Evolutionary conservation across 2,888 invertebrate genomes (phyloP).

Genomic region (Cephus spinipes): DNA sequence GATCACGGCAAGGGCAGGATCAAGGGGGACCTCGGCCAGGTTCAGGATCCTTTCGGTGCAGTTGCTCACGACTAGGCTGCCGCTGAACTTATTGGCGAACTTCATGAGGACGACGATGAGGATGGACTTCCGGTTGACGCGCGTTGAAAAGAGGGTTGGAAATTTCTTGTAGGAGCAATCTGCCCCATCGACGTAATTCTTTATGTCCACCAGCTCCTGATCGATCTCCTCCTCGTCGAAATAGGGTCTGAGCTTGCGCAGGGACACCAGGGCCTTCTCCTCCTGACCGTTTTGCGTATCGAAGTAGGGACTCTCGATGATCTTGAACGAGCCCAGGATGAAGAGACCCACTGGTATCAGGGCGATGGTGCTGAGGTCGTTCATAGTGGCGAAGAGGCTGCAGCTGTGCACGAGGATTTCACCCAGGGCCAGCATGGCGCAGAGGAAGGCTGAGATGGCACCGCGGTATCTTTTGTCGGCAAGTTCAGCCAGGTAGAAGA

Average conservation of each 20-base stretch:
- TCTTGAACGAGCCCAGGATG: not conserved
- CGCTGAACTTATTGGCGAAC: not conserved
- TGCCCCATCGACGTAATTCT: not conserved
- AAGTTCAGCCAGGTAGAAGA: conserved; percentile 2
- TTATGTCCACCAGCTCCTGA: not conserved
- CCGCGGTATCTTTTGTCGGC: conserved; percentile 1
- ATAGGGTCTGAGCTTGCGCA: not conserved
- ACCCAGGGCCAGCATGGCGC: not conserved
- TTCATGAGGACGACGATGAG: not conserved
- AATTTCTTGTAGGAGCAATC: not conserved
- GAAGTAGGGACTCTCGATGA: conserved; percentile 8
- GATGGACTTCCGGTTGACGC: not conserved
- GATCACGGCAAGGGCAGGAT: not conserved
- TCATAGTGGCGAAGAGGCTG: not conserved
- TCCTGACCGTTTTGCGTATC: not conserved
- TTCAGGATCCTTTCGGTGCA: not conserved
- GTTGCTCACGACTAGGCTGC: not conserved
- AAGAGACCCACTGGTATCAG: not conserved
- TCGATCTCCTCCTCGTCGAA: not conserved
- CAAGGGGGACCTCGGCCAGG: not conserved
- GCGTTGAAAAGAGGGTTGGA: not conserved
- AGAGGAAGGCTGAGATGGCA: not conserved
- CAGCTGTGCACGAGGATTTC: not conserved
- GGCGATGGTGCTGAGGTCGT: not conserved
- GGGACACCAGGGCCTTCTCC: not conserved